phyloP scores from a whole-genome alignment of 2,113 vertebrate genomes.

The Triplophysa dalaica region DNA sequence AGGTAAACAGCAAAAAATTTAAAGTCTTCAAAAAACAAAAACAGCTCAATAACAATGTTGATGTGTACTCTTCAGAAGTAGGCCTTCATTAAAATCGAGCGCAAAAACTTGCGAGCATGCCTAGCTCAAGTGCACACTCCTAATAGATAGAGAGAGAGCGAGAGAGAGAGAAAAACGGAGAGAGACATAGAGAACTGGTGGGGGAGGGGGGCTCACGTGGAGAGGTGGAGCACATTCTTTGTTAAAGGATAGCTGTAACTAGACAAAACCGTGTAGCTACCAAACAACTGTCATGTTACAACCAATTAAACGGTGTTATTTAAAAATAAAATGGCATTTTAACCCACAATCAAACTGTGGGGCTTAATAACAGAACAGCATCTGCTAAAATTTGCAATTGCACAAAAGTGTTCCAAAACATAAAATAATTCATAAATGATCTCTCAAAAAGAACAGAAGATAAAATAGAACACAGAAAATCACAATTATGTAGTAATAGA shows the following conservation, averaged over 20 bases:
- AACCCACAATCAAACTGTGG: not conserved
- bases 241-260: conserved; percentile 45
- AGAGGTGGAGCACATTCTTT: conserved; percentile 53
- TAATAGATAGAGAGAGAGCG: conserved; percentile 23
- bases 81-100: conserved; percentile 31
- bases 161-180: conserved; percentile 16
- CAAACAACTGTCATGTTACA: conserved; percentile 26
- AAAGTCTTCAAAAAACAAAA: not conserved
- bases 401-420: conserved; percentile 10
- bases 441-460: not conserved
- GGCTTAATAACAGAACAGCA: not conserved
- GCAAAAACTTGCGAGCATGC: conserved; percentile 40
- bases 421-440: not conserved
- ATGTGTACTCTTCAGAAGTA: conserved; percentile 20
- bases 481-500: conserved; percentile 9
- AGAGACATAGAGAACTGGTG: conserved; percentile 21
- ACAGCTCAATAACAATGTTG: conserved; percentile 3
- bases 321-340: conserved; percentile 1
- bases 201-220: conserved; percentile 15
- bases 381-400: not conserved
- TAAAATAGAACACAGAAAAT: conserved; percentile 3
- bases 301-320: not conserved
- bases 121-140: conserved; percentile 37
- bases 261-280: conserved; percentile 37
- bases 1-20: not conserved